Evolutionary conservation across 2,888 invertebrate species (phyloP).

Genomic region (Plutella xylostella): DNA sequence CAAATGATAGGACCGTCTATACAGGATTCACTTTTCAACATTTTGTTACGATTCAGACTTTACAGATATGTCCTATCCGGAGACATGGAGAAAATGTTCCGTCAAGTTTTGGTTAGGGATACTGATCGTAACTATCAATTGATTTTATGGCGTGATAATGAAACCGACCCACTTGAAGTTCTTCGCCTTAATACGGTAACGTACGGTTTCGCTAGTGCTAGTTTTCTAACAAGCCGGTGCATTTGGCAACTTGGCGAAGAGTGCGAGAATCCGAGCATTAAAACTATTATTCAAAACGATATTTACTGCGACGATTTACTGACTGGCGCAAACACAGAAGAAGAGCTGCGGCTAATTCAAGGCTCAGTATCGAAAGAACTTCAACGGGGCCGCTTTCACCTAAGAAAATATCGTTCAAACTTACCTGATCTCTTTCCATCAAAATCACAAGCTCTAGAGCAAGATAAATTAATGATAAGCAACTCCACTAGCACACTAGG

Average conservation of each 20-base stretch:
- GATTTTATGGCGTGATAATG: constrained; percentile 10
- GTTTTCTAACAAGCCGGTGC: constrained; percentile 2
- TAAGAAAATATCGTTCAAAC: constrained; percentile 13
- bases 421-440: not conserved
- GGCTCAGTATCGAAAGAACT: constrained; percentile 2
- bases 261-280: not conserved
- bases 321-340: constrained; percentile 1
- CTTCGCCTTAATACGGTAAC: constrained; percentile 5
- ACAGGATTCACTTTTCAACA: constrained; percentile 7
- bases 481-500: constrained; percentile 13
- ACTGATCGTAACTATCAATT: constrained; percentile 5
- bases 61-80: constrained; percentile 4
- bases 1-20: constrained; percentile 9
- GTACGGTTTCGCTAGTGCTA: constrained; percentile 7
- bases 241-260: constrained; percentile 9
- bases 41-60: constrained; percentile 2
- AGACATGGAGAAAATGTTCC: constrained; percentile 20
- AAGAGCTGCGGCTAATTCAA: not conserved
- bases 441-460: no score
- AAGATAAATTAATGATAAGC: no score
- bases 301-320: constrained; percentile 9
- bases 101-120: not conserved
- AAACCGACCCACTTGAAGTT: constrained; percentile 3
- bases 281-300: constrained; percentile 7
- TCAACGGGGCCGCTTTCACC: constrained; percentile 5